phyloP scores from a whole-genome alignment of 35 echinoderm and acorn worm species.

The Strongylocentrotus purpuratus region DNA sequence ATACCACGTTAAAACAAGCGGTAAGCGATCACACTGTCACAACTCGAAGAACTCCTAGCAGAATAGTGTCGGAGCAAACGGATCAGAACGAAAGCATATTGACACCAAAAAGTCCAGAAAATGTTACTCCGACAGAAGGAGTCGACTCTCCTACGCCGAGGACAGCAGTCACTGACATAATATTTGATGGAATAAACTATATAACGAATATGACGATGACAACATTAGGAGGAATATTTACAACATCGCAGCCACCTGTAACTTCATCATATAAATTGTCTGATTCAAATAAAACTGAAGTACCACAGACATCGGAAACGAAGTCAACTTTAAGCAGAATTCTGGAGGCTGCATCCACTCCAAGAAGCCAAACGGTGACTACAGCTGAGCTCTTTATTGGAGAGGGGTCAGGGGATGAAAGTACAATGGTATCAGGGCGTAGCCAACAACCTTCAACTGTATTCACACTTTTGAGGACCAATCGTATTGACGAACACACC shows the following conservation, averaged over 20 bases:
- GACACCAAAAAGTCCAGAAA: not conserved
- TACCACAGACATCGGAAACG: not conserved
- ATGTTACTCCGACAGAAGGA: not conserved
- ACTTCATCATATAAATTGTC: not conserved
- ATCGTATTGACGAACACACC: not conserved
- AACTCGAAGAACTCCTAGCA: not conserved
- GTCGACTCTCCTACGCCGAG: not conserved
- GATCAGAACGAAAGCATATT: not conserved
- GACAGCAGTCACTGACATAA: not conserved
- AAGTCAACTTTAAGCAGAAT: slow-evolving; percentile 4
- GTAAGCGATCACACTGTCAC: not conserved
- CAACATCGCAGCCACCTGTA: not conserved
- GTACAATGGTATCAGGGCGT: not conserved
- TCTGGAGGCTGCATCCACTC: not conserved
- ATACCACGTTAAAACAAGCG: not conserved
- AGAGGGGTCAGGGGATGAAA: not conserved
- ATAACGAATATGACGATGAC: not conserved
- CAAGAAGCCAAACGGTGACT: not conserved
- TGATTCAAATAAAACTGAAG: not conserved
- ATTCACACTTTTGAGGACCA: not conserved
- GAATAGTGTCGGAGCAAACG: not conserved
- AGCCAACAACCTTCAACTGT: not conserved
- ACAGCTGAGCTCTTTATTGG: not conserved
- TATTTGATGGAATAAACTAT: not conserved
- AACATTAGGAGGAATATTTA: not conserved